These are phyloP conservation scores for Athripsodes cinereus DNA, from an alignment of 2,888 invertebrate species.

Conservation along the genomic window DNA sequence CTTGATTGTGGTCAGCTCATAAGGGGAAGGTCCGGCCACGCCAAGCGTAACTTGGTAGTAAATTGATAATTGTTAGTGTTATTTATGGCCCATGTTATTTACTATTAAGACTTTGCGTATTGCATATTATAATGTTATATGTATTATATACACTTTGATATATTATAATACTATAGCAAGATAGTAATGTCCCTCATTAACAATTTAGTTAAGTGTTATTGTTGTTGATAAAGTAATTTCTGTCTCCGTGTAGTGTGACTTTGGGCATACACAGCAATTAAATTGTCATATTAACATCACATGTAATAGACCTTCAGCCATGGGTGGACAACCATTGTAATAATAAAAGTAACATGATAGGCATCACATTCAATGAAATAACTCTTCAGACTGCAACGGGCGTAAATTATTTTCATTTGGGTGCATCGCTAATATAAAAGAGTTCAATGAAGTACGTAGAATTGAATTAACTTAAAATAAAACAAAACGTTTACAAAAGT, in stretches of 20 bases:
- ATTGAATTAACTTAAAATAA: no score
- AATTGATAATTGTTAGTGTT: conserved; percentile 1
- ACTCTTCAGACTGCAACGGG: no score
- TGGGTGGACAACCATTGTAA: no score
- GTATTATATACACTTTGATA: no score
- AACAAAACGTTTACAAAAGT: no score
- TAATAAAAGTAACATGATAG: no score
- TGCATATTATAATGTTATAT: no score
- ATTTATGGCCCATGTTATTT: conserved; percentile 3
- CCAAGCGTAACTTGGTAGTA: background rate
- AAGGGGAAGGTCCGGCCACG: background rate
- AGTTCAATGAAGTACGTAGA: no score
- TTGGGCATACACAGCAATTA: conserved; percentile 5
- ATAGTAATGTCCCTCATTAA: background rate
- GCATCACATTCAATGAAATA: no score
- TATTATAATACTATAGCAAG: background rate
- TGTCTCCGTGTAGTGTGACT: conserved; percentile 1
- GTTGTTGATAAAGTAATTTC: conserved; percentile 12
- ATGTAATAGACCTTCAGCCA: background rate
- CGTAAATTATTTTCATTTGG: no score
- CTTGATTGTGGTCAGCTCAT: background rate
- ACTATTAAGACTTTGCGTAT: no score
- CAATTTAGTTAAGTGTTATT: conserved; percentile 3
- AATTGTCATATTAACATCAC: conserved; percentile 8
- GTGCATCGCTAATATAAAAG: no score